Conservation (phyloP, 2,888 invertebrate species). For the Drosophila atripex region DNA sequence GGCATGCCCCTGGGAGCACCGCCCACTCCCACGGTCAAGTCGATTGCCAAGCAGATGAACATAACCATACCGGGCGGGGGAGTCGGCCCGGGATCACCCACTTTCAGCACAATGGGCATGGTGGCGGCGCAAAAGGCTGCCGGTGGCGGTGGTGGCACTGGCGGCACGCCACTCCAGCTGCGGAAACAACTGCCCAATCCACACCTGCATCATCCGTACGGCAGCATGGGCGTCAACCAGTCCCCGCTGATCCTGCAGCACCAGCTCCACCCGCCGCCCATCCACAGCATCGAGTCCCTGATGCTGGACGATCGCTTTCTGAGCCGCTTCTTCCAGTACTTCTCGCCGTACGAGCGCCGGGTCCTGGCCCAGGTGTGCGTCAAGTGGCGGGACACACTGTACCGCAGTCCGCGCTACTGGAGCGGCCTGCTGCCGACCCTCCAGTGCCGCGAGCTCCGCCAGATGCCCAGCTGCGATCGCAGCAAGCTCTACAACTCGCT, state of each 20-base stretch:
- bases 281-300: conserved; percentile 89
- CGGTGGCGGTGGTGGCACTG: conserved; percentile 47
- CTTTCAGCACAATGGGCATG: conserved; percentile 81
- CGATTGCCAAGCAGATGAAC: conserved; percentile 82
- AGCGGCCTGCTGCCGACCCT: conserved; percentile 92
- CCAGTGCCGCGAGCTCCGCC: conserved; percentile 92
- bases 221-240: conserved; percentile 48
- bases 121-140: conserved; percentile 76
- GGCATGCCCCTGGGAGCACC: conserved; percentile 78
- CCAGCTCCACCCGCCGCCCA: conserved; percentile 84
- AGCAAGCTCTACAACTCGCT: conserved; percentile 91
- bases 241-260: conserved; percentile 76
- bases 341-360: conserved; percentile 90
- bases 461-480: conserved; percentile 86
- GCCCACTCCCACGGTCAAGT: conserved; percentile 80
- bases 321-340: conserved; percentile 92
- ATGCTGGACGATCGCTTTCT: conserved; percentile 94
- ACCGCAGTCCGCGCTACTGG: conserved; percentile 95
- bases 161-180: conserved; percentile 82
- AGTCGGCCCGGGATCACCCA: conserved; percentile 60
- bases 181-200: conserved; percentile 83
- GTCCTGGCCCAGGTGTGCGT: conserved; percentile 93
- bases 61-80: conserved; percentile 71
- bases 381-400: conserved; percentile 94
- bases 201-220: conserved; percentile 82